A percentile compares a stretch with the other conserved stretches of the same genome.
Evolutionary conservation across 1,140 invertebrate species (phyloP).

Genomic region (Chymomyza costata): DNA sequence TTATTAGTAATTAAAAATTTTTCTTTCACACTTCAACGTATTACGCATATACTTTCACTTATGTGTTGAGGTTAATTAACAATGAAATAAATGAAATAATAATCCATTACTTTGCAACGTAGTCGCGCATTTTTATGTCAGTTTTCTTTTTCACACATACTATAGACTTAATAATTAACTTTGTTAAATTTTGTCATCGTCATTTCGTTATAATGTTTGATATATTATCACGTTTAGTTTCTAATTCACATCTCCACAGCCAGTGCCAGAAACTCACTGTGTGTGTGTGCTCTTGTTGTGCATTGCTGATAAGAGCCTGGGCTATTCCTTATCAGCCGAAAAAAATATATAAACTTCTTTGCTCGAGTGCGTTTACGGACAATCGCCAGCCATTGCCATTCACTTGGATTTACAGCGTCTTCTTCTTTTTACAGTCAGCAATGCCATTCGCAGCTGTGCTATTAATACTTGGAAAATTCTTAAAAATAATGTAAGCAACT

Average conservation of each 20-base stretch:
- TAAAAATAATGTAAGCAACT: slow-evolving; percentile 17
- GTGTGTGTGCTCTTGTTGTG: slow-evolving; percentile 54
- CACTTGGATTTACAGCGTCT: slow-evolving; percentile 10
- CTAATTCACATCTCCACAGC: slow-evolving; percentile 37
- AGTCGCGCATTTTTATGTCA: no score
- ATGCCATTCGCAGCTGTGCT: no score
- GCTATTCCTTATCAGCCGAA: slow-evolving; percentile 57
- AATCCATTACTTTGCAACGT: no score
- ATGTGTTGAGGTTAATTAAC: no score
- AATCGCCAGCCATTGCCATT: slow-evolving; percentile 28
- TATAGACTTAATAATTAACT: slow-evolving; percentile 58
- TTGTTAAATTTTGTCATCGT: slow-evolving; percentile 17
- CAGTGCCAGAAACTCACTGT: not conserved
- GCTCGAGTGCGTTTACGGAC: not conserved
- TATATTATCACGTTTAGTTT: slow-evolving; percentile 58
- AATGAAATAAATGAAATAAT: no score
- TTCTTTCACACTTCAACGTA: slow-evolving; percentile 10
- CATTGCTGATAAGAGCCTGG: slow-evolving; percentile 60
- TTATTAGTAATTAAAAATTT: slow-evolving; percentile 10
- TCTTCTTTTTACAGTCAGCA: slow-evolving; percentile 34
- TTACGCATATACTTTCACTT: no score
- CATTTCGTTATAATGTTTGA: slow-evolving; percentile 33
- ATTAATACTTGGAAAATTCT: no score
- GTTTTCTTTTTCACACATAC: no score
- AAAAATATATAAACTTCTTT: slow-evolving; percentile 30